Conservation (phyloP, 2,797 vertebrate genomes). For the Gadopsis bispinosus region DNA sequence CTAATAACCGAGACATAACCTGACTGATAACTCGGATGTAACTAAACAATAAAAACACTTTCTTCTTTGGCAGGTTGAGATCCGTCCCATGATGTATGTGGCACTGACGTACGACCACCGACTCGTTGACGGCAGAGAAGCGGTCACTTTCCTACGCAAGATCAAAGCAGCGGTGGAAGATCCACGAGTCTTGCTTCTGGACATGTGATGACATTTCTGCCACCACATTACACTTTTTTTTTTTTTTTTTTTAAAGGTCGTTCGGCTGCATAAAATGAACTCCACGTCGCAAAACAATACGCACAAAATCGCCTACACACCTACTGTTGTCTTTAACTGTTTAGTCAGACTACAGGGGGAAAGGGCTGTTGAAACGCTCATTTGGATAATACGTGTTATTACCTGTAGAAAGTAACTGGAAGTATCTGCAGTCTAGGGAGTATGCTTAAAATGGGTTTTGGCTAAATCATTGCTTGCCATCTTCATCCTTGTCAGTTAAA, state of each 20-base stretch:
- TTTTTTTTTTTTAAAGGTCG: conserved; percentile 16
- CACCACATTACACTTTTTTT: conserved; percentile 13
- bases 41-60: not conserved
- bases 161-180: conserved; percentile 96
- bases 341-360: not conserved
- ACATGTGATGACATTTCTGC: conserved; percentile 89
- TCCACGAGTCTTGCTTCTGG: conserved; percentile 92
- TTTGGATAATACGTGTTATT: not conserved
- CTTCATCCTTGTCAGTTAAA: conserved; percentile 22
- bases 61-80: conserved; percentile 85
- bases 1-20: no score
- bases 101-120: conserved; percentile 95
- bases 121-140: conserved; percentile 95
- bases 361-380: not conserved
- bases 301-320: conserved; percentile 8
- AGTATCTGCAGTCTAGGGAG: not conserved
- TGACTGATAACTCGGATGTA: no score
- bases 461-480: not conserved
- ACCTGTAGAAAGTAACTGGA: not conserved
- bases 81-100: conserved; percentile 96
- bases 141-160: conserved; percentile 94
- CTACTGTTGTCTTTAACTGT: conserved; percentile 1
- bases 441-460: not conserved
- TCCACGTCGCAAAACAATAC: conserved; percentile 14
- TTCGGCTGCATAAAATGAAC: conserved; percentile 33